A percentile compares a stretch with the other conserved stretches of the same genome.
Conservation (phyloP, 2,113 vertebrate genomes). For the Sula dactylatra region DNA sequence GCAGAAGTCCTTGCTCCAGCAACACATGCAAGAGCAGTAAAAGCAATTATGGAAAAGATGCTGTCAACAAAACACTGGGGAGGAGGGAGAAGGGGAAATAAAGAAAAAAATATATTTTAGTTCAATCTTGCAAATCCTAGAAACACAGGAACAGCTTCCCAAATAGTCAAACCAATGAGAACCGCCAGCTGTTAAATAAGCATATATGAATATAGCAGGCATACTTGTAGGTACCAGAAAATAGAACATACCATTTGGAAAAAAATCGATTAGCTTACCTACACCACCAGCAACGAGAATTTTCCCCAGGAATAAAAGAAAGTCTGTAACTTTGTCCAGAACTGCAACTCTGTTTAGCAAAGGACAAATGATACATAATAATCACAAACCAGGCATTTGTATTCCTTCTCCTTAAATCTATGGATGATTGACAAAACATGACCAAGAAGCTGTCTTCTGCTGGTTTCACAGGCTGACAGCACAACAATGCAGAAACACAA, state of each 20-base stretch:
- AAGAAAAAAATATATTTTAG: not conserved
- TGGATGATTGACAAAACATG: not conserved
- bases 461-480: not conserved
- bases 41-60: not conserved
- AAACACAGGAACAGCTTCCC: not conserved
- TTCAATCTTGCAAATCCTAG: not conserved
- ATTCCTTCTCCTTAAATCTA: not conserved
- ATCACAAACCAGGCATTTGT: not conserved
- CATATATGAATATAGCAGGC: not conserved
- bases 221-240: not conserved
- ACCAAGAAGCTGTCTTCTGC: not conserved
- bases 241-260: not conserved
- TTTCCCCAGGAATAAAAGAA: constrained; percentile 92
- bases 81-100: fast-evolving
- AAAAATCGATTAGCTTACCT: constrained; percentile 74
- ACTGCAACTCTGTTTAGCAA: constrained; percentile 84
- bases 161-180: not conserved
- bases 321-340: constrained; percentile 93
- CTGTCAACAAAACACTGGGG: not conserved
- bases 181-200: not conserved
- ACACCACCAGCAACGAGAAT: constrained; percentile 89
- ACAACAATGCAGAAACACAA: not conserved
- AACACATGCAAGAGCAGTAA: not conserved
- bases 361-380: not conserved
- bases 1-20: not conserved